These are phyloP conservation scores for Tapirus indicus DNA, from an alignment of 2,797 vertebrate genomes.

Conservation along the genomic window DNA sequence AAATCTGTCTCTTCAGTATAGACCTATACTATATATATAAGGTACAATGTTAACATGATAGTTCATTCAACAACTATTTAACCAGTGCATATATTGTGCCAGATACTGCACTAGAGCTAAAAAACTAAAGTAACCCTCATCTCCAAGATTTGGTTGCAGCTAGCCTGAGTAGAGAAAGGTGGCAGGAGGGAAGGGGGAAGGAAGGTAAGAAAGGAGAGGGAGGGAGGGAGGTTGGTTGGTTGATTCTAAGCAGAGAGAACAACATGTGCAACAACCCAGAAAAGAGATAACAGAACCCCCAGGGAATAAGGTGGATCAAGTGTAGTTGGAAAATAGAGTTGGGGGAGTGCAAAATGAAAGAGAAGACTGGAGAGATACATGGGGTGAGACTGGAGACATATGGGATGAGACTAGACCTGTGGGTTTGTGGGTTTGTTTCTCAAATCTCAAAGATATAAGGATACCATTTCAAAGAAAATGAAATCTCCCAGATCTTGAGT, in stretches of 20 bases:
- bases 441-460: not conserved
- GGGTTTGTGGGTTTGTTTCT: conserved; percentile 12
- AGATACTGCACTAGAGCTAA: not conserved
- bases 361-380: not conserved
- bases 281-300: not conserved
- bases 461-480: conserved; percentile 25
- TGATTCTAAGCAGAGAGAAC: not conserved
- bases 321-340: not conserved
- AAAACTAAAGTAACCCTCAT: not conserved
- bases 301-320: not conserved
- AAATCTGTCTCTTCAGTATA: not conserved
- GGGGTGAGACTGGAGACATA: not conserved
- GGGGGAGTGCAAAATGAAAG: not conserved
- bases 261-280: not conserved
- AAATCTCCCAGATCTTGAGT: not conserved
- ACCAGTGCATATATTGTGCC: not conserved
- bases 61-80: not conserved
- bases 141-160: not conserved
- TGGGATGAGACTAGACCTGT: not conserved
- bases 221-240: not conserved
- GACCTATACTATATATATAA: not conserved
- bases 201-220: not conserved
- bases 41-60: not conserved
- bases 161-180: not conserved
- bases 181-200: not conserved